Percentiles rank a stretch among this genome's conserved stretches.
These are phyloP conservation scores for Percopsis transmontana DNA, from an alignment of 2,113 vertebrate genomes.

Conservation along the genomic window DNA sequence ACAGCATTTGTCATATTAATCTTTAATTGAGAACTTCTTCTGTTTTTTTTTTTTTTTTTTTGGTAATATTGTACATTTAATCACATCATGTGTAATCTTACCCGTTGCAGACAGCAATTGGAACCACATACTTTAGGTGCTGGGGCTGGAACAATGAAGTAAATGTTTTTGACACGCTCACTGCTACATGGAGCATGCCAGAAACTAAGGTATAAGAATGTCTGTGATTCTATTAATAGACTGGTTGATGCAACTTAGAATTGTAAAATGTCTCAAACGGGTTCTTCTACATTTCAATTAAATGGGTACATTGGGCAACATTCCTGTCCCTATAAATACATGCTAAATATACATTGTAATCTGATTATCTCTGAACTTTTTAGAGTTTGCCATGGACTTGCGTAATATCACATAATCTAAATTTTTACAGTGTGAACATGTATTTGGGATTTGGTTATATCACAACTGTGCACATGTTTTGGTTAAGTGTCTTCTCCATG, in stretches of 20 bases:
- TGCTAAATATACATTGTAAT: background rate
- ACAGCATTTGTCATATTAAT: too few relatives aligned
- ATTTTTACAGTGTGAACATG: background rate
- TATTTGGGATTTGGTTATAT: background rate
- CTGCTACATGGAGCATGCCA: constrained; percentile 66
- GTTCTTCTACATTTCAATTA: background rate
- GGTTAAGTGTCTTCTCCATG: background rate
- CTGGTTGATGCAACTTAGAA: too few relatives aligned
- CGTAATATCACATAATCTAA: background rate
- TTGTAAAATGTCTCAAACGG: background rate
- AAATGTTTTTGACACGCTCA: constrained; percentile 58
- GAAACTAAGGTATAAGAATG: constrained; percentile 67
- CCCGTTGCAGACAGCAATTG: constrained; percentile 54
- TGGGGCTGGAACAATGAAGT: constrained; percentile 81
- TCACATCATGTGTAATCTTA: background rate
- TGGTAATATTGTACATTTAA: background rate
- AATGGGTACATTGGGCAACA: too few relatives aligned
- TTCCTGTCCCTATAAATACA: background rate
- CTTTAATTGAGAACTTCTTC: too few relatives aligned
- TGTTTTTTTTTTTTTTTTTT: background rate
- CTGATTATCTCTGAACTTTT: background rate
- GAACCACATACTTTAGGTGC: constrained; percentile 57
- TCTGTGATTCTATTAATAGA: too few relatives aligned
- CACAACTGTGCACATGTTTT: background rate
- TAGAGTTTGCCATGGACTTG: background rate